These are phyloP conservation scores for Notamacropus eugenii DNA, from an alignment of 2,797 vertebrate species.

Conservation along the genomic window DNA sequence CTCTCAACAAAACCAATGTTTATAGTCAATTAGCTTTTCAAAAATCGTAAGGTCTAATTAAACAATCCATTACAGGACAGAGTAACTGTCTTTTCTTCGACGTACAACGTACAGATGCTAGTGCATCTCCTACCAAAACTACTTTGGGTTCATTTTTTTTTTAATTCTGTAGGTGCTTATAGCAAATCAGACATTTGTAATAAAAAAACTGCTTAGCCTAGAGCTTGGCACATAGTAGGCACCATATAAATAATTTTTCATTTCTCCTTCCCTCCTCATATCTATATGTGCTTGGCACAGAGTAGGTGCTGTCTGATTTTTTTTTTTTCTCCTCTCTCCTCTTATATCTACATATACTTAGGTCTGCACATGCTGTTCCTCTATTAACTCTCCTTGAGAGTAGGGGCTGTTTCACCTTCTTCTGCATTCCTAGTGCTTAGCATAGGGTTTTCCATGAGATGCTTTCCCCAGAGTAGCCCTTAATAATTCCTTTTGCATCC, in stretches of 20 bases:
- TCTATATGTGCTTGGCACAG: too few species aligned
- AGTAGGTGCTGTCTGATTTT: too few species aligned
- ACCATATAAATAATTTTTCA: too few species aligned
- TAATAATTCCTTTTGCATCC: neutral
- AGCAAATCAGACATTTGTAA: too few species aligned
- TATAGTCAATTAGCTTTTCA: slow-evolving; percentile 32
- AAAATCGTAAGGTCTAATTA: neutral
- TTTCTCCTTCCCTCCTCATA: too few species aligned
- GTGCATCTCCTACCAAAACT: too few species aligned
- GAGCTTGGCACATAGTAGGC: too few species aligned
- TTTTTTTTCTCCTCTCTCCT: too few species aligned
- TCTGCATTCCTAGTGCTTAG: neutral
- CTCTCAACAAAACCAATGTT: slow-evolving; percentile 32
- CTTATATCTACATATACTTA: too few species aligned
- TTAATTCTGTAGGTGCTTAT: too few species aligned
- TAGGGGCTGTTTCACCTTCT: neutral
- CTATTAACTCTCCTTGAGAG: neutral
- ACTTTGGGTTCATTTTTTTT: too few species aligned
- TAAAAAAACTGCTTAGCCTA: too few species aligned
- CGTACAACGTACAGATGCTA: neutral
- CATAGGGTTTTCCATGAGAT: neutral
- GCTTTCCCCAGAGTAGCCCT: neutral
- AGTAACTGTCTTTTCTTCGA: slow-evolving; percentile 9
- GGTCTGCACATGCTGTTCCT: neutral
- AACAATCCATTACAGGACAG: slow-evolving; percentile 15